Evolutionary conservation across 2,113 vertebrate genomes (phyloP).

Genomic region (Canis aureus): DNA sequence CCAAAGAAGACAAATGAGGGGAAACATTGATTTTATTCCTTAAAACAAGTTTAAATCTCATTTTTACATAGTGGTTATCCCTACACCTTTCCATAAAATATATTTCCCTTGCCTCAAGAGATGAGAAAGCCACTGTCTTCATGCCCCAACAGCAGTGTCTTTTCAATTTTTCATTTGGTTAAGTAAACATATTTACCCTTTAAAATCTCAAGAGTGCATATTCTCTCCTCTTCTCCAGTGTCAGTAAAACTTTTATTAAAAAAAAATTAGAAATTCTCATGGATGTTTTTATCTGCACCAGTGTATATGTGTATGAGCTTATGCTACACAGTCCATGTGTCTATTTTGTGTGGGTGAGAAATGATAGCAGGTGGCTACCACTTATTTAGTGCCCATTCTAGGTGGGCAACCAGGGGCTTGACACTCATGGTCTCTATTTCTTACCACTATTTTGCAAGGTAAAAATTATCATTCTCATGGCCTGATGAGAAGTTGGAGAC

Average conservation of each 20-base stretch:
- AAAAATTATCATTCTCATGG: neutral
- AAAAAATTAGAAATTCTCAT: neutral
- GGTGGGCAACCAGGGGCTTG: neutral
- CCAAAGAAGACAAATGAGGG: neutral
- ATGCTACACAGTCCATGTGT: rapidly evolving
- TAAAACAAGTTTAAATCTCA: neutral
- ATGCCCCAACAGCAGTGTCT: neutral
- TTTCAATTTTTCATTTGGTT: neutral
- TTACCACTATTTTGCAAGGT: neutral
- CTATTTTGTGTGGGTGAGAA: neutral
- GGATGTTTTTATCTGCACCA: neutral
- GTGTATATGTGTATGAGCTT: neutral
- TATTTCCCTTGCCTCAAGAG: neutral
- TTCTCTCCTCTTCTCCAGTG: neutral
- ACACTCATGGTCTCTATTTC: neutral
- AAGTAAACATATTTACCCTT: neutral
- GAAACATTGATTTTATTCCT: neutral
- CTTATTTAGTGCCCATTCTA: neutral
- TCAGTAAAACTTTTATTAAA: neutral
- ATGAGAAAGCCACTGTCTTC: neutral
- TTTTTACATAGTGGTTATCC: neutral
- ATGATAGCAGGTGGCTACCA: neutral
- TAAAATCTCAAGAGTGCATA: neutral
- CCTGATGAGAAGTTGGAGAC: neutral
- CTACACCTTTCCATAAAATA: neutral